Conservation (phyloP, 2,113 vertebrate genomes). For the Sylvietta virens region DNA sequence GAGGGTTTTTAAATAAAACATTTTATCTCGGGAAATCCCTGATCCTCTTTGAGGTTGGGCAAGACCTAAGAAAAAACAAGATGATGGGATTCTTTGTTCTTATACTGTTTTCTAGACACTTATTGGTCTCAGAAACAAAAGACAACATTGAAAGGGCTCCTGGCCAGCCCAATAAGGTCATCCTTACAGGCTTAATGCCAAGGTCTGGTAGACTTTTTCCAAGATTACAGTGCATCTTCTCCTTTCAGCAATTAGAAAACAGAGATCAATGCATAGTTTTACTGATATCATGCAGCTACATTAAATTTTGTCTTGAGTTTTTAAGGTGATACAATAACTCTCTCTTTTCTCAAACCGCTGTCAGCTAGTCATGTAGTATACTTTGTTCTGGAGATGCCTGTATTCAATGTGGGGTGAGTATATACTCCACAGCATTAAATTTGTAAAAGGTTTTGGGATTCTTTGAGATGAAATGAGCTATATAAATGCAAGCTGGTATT, state of each 20-base stretch:
- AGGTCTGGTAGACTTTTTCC: neutral
- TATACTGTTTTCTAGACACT: neutral
- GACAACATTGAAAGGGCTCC: neutral
- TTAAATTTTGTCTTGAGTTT: neutral
- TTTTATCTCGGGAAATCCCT: neutral
- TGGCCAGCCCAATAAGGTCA: neutral
- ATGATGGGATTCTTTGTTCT: neutral
- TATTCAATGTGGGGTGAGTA: neutral
- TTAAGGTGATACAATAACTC: neutral
- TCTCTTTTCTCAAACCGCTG: neutral
- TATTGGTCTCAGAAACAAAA: neutral
- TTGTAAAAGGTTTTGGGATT: neutral
- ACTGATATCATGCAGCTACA: neutral
- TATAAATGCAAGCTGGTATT: constrained; percentile 47
- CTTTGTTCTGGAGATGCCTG: neutral
- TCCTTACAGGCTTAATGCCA: neutral
- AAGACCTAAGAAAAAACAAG: neutral
- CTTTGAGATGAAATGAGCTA: constrained; percentile 37
- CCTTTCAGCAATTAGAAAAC: neutral
- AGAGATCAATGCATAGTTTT: neutral
- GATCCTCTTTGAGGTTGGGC: neutral
- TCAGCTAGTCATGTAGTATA: neutral
- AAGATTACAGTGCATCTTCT: neutral
- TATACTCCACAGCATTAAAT: constrained; percentile 1
- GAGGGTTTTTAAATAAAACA: neutral